phyloP scores from a whole-genome alignment of 2,113 vertebrate species.

The Corythornis madagascariensis region DNA sequence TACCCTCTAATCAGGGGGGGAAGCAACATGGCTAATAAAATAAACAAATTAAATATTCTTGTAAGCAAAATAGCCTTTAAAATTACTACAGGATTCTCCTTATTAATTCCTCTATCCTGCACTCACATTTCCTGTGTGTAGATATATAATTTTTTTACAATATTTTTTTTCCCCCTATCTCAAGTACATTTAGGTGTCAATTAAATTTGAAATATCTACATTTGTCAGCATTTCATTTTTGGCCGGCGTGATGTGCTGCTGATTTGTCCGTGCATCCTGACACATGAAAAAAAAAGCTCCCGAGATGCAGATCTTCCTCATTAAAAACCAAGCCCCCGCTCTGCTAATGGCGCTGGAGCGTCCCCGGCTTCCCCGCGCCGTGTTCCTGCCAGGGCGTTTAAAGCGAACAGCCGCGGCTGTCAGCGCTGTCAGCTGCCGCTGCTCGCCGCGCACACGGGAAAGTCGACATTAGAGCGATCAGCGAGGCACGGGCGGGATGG shows the following conservation, averaged over 20 bases:
- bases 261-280: conserved; percentile 93
- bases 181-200: conserved; percentile 94
- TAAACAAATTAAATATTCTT: conserved; percentile 1
- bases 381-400: conserved; percentile 89
- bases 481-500: neutral
- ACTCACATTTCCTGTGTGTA: conserved; percentile 75
- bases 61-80: conserved; percentile 9
- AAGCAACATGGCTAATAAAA: neutral
- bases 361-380: conserved; percentile 72
- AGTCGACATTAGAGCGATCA: conserved; percentile 79
- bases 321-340: conserved; percentile 86
- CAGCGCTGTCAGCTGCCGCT: conserved; percentile 82
- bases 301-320: conserved; percentile 90
- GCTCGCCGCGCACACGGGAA: conserved; percentile 83
- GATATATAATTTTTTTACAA: conserved; percentile 14
- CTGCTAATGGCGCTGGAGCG: conserved; percentile 79
- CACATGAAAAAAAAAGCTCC: conserved; percentile 83
- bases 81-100: conserved; percentile 57
- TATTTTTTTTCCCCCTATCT: conserved; percentile 71
- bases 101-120: conserved; percentile 75
- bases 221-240: conserved; percentile 98
- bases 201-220: conserved; percentile 99
- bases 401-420: conserved; percentile 86
- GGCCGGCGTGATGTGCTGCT: conserved; percentile 86
- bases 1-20: neutral